Evolutionary conservation across 1,140 invertebrate genomes (phyloP), one percentile per base, ranked within the genome.

Genomic region (Rhagoletis zephyria): DNA sequence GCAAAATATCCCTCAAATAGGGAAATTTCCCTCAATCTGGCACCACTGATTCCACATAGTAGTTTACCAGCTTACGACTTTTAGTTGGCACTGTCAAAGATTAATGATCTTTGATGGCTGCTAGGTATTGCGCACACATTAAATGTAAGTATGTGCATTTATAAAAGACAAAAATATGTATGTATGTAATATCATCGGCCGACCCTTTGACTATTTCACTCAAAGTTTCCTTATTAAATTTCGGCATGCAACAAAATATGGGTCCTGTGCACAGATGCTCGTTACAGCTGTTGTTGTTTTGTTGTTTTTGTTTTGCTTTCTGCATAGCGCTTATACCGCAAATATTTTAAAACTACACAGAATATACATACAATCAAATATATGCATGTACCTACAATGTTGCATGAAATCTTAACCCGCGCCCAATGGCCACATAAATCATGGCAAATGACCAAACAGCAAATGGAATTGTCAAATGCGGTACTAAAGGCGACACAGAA

Each of bases 141-240:
- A 30, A 30, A 65, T 65, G 64, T 65, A 65, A 0, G 6, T 45
- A 2, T 48, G 42, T 16, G 67, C n/a, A 56, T 10, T 10, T 56
- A 4, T 48, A 45, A 70, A 9, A 3, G 30, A 45, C 19, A 74
- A 63, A 48, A 6, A 48, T 14, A 77, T 74, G 16, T 77, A 77
- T 10, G 30, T 30, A 30, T 30, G 14, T 4, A 74, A 63, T n/a
- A 3, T n/a, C 9, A 19, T 67, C 30, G 30, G 1, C 6, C 30
- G 16, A 14, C 4, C 7, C 61, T 16, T 5, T 67, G 30, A 67
- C 64, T 7, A 40, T 67, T 19, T 40, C 64, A 81, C n/a, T 81
- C 16, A 81, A 51, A 70, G 14, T 81, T 81, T 81, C 7, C 48
- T 81, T 81, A 81, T 81, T 81, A n/a, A 56, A 81, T 81, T 81